Conservation (phyloP, 35 echinoderm and acorn worm genomes). For the Ptychodera flava region DNA sequence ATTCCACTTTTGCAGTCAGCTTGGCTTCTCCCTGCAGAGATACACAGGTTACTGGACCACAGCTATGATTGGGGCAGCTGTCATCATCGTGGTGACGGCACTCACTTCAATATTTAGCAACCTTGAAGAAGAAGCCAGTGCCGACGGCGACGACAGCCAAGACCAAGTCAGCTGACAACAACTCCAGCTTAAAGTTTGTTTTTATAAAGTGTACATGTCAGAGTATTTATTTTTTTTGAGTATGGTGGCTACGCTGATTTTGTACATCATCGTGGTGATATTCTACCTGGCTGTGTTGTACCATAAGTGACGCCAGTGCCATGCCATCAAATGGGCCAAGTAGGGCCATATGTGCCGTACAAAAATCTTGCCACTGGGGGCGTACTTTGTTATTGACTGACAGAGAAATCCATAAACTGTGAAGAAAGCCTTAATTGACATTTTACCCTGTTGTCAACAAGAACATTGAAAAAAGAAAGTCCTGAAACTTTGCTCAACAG, state of each 20-base stretch:
- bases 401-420: too few species aligned
- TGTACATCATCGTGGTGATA: neutral
- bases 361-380: too few species aligned
- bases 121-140: neutral
- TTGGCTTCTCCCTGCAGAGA: constrained; percentile 47
- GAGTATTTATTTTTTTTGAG: neutral
- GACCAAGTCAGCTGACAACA: neutral
- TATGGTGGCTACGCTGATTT: neutral
- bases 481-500: too few species aligned
- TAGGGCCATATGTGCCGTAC: too few species aligned
- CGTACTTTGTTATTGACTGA: too few species aligned
- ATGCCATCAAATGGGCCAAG: too few species aligned
- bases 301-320: too few species aligned
- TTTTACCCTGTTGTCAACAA: too few species aligned
- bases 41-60: constrained; percentile 60
- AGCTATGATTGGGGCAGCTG: constrained; percentile 28
- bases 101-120: constrained; percentile 11
- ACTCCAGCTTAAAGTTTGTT: neutral
- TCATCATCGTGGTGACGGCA: constrained; percentile 44
- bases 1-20: constrained; percentile 34
- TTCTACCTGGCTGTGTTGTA: neutral
- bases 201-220: neutral
- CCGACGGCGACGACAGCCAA: neutral
- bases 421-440: too few species aligned
- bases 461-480: too few species aligned